Conservation (phyloP, 2,888 invertebrate genomes). For the Lepidonotus clava region DNA sequence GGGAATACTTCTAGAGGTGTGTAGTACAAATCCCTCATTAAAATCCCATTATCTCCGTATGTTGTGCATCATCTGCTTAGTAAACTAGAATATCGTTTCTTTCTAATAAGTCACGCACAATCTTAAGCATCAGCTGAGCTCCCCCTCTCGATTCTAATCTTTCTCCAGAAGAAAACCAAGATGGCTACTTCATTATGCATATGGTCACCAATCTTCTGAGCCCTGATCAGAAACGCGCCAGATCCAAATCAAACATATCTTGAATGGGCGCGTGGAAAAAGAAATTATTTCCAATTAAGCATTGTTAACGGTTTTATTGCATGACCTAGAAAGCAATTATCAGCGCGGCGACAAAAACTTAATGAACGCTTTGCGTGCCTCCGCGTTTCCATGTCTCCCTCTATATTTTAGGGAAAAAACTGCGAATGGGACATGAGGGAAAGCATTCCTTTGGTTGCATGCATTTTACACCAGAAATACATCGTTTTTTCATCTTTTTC, state of each 20-base stretch:
- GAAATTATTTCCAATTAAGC: constrained; percentile 42
- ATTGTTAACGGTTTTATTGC: constrained; percentile 38
- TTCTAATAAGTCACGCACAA: no score
- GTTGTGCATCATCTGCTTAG: no score
- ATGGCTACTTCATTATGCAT: constrained; percentile 9
- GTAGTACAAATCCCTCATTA: no score
- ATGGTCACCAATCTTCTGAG: neutral
- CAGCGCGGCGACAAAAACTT: neutral
- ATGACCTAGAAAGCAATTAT: constrained; percentile 10
- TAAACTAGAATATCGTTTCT: no score
- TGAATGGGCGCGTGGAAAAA: constrained; percentile 11
- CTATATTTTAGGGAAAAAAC: neutral
- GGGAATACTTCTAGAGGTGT: no score
- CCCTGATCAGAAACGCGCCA: neutral
- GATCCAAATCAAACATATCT: constrained; percentile 37
- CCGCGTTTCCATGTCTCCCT: constrained; percentile 1
- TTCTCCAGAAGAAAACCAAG: neutral
- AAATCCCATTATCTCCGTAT: no score
- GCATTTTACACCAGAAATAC: neutral
- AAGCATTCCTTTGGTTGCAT: neutral
- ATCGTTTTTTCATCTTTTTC: no score
- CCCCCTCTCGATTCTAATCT: neutral
- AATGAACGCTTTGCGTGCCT: constrained; percentile 43
- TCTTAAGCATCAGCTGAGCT: no score
- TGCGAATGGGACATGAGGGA: neutral